These are phyloP conservation scores for Schlechtendalia chinensis DNA, from an alignment of 1,140 invertebrate species.

Conservation along the genomic window DNA sequence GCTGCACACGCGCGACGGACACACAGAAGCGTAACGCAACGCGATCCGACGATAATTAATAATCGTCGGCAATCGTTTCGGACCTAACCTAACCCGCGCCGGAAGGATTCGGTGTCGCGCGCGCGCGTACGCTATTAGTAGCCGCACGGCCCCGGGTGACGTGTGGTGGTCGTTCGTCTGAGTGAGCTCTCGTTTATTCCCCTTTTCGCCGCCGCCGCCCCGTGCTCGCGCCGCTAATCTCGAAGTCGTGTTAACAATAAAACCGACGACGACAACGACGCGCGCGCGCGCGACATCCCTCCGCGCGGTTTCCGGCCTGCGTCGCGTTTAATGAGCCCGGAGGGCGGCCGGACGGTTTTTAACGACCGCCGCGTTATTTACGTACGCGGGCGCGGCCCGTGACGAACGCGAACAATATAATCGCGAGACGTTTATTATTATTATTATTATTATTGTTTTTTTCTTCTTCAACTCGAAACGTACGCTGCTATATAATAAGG, in stretches of 20 bases:
- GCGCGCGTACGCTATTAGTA: no score
- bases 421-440: not conserved
- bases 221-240: not conserved
- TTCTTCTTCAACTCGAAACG: not conserved
- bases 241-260: slow-evolving; percentile 39
- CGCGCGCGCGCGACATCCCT: not conserved
- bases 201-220: not conserved
- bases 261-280: not conserved
- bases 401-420: not conserved
- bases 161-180: not conserved
- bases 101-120: not conserved
- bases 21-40: not conserved
- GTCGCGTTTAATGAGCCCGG: not conserved
- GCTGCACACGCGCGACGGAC: no score
- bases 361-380: not conserved
- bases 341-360: not conserved
- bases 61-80: slow-evolving; percentile 2
- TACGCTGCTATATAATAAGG: no score
- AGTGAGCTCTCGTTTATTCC: not conserved
- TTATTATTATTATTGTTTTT: no score
- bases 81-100: no score
- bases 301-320: not conserved
- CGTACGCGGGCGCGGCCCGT: no score
- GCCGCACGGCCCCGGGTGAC: no score
- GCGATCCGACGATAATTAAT: slow-evolving; percentile 14